Evolutionary conservation across 2,888 invertebrate species (phyloP).

Genomic region (Parnassius glacialis): DNA sequence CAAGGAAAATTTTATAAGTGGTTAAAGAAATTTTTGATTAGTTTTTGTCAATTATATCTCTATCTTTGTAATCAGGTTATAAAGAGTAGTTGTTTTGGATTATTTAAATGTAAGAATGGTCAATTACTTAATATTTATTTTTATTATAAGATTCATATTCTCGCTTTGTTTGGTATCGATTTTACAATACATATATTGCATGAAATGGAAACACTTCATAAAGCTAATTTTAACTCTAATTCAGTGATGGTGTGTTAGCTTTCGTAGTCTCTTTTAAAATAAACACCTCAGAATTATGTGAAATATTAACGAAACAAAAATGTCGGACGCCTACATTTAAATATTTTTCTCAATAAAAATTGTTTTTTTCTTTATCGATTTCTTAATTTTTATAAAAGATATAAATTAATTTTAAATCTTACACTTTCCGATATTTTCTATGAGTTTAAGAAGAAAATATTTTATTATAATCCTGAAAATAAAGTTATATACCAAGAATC

Average conservation of each 20-base stretch:
- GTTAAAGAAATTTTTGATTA: slow-evolving; percentile 64
- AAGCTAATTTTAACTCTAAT: not conserved
- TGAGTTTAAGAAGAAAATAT: too few relatives aligned
- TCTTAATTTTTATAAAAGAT: too few relatives aligned
- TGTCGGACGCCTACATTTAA: too few relatives aligned
- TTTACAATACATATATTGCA: slow-evolving; percentile 5
- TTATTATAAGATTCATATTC: slow-evolving; percentile 54
- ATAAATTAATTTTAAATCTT: too few relatives aligned
- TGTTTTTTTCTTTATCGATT: too few relatives aligned
- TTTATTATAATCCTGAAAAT: too few relatives aligned
- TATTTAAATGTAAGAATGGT: slow-evolving; percentile 77
- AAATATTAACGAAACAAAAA: too few relatives aligned
- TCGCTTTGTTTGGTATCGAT: slow-evolving; percentile 42
- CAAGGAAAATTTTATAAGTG: slow-evolving; percentile 27
- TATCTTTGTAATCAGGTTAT: slow-evolving; percentile 63
- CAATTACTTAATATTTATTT: slow-evolving; percentile 75
- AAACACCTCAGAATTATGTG: not conserved
- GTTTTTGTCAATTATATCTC: slow-evolving; percentile 74
- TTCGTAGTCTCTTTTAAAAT: not conserved
- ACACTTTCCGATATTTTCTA: too few relatives aligned
- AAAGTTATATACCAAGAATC: too few relatives aligned
- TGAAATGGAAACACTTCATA: slow-evolving; percentile 3
- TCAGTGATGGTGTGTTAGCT: not conserved
- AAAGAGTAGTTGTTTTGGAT: slow-evolving; percentile 71
- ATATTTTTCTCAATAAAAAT: too few relatives aligned